These are phyloP conservation scores for Eretmocerus hayati DNA, from an alignment of 2,888 invertebrate species.

Conservation along the genomic window DNA sequence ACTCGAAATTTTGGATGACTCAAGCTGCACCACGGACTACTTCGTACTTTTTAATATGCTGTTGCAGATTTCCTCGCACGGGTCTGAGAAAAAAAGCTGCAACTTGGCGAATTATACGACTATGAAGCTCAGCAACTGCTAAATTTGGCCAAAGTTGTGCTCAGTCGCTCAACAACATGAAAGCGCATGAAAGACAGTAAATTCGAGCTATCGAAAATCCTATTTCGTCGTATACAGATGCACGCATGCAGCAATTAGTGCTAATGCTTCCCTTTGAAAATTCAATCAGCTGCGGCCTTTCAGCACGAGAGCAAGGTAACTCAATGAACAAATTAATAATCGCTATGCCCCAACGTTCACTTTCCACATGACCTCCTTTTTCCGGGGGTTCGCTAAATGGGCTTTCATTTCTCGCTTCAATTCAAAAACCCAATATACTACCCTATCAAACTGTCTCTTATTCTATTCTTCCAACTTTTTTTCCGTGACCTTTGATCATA, in stretches of 20 bases:
- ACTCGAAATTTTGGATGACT: too few relatives aligned
- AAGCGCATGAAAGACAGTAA: neutral
- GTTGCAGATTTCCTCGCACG: too few relatives aligned
- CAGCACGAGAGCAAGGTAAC: constrained; percentile 1
- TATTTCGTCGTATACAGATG: neutral
- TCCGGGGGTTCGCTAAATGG: neutral
- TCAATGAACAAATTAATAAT: constrained; percentile 9
- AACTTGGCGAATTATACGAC: too few relatives aligned
- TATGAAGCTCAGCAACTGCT: too few relatives aligned
- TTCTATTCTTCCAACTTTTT: too few relatives aligned
- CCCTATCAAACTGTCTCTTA: too few relatives aligned
- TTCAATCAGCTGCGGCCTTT: constrained; percentile 5
- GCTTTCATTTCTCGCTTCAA: neutral
- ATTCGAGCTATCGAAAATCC: constrained; percentile 2
- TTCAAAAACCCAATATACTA: neutral
- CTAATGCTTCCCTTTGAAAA: constrained; percentile 11
- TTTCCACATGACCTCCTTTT: neutral
- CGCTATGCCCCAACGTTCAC: neutral
- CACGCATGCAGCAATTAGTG: constrained; percentile 11
- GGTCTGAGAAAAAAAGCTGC: too few relatives aligned
- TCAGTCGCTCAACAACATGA: neutral
- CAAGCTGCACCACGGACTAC: too few relatives aligned
- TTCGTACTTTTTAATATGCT: too few relatives aligned
- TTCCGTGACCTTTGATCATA: too few relatives aligned
- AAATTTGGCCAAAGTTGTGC: too few relatives aligned